Evolutionary conservation across 2,797 vertebrate species (phyloP), one percentile per base, ranked within the genome.

Genomic region (Dipus sagitta): DNA sequence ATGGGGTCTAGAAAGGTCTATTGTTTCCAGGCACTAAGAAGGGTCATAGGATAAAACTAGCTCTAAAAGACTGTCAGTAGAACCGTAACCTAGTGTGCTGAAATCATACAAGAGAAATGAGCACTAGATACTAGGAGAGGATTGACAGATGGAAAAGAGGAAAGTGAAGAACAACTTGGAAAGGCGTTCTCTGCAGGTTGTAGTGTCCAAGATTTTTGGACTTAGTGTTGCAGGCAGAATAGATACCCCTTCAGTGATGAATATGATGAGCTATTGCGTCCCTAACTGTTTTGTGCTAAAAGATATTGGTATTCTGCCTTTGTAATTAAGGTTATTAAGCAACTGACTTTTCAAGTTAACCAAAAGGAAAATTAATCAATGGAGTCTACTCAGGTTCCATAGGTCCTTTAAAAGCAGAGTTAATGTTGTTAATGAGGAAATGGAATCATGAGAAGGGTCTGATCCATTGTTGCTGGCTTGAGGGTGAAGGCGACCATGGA

Each of bases 61-160:
- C 86, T 34, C 82, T 86, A 75, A 42, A 24, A 79, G 15, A 62
- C 65, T 84, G 58, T 10, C 80, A 18, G 68, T 1, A 68, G 6
- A 64, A 58, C 18, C 4, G 38, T 67, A 54, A 93, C 4, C 68
- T 38, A 76, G 38, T 6, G 42, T 65, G 77, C 86, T 95, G 86
- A 92, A 94, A 77, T 3, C n/a, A 14, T 17, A 87, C 5, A 80
- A 91, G 17, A 90, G 12, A 79, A 80, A 64, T 12, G 18, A 94
- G 52, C 23, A 82, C 21, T 30, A 47, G 15, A 54, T 75, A 32
- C 6, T 7, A 91, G 15, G 47, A 89, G 92, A 88, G 18, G 2
- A 75, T 11, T 68, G 47, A 58, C 65, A 74, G 62, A 42, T 79
- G 24, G 15, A 54, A 85, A 70, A 88, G 7, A 74, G 18, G 62